Conservation (phyloP, 2,113 vertebrate species). For the Dipodomys ordii region DNA sequence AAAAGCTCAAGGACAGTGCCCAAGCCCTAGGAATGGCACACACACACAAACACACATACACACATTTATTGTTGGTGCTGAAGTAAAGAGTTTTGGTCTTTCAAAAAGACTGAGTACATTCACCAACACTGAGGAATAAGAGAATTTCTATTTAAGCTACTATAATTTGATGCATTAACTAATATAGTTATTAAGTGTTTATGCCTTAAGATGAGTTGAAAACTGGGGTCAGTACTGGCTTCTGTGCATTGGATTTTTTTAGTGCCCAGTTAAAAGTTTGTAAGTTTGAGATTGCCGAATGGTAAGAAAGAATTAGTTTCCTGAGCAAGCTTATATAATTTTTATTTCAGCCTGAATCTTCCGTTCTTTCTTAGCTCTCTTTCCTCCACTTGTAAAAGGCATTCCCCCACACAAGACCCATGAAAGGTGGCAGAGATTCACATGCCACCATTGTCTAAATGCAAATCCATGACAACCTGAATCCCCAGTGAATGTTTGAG, state of each 20-base stretch:
- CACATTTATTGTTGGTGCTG: no score
- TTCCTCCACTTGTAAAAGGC: constrained; percentile 22
- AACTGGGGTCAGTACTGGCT: not conserved
- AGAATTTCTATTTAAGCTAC: constrained; percentile 10
- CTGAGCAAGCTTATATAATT: not conserved
- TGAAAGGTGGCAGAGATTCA: constrained; percentile 33
- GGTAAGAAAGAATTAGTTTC: not conserved
- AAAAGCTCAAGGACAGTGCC: no score
- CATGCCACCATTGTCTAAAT: constrained; percentile 47
- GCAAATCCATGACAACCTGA: constrained; percentile 32
- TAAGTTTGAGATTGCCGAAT: constrained; percentile 13
- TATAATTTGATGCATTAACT: not conserved
- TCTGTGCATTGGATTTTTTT: constrained; percentile 14
- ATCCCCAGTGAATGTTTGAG: constrained; percentile 36
- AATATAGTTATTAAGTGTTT: not conserved
- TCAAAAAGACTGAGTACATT: not conserved
- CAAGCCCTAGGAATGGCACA: no score
- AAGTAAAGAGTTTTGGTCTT: not conserved
- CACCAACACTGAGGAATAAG: not conserved
- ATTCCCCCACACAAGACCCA: not conserved
- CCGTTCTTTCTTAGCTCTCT: constrained; percentile 21
- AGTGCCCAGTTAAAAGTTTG: not conserved
- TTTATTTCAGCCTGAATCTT: not conserved
- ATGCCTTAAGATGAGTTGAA: not conserved
- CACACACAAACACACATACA: no score